These are phyloP conservation scores for Puffinus mauretanicus DNA, from an alignment of 2,113 vertebrate genomes.

Conservation along the genomic window DNA sequence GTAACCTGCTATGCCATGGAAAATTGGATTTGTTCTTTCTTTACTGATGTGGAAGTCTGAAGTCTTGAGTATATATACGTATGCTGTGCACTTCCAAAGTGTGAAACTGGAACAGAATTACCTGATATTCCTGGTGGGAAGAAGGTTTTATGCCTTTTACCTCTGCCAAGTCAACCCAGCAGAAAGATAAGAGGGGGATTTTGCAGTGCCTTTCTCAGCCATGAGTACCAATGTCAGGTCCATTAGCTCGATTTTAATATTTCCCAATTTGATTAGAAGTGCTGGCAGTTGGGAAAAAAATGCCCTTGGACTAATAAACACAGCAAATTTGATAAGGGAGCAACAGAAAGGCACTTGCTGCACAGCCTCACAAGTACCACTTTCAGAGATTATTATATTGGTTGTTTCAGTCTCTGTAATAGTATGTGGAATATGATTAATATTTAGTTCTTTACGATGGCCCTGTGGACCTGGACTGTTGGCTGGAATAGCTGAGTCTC, in stretches of 20 bases:
- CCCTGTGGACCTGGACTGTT: neutral
- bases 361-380: neutral
- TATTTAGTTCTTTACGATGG: neutral
- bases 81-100: neutral
- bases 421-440: neutral
- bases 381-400: neutral
- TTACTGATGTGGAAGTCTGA: neutral
- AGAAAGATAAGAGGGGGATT: neutral
- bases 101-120: neutral
- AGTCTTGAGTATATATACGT: neutral
- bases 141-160: neutral
- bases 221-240: neutral
- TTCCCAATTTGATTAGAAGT: neutral
- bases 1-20: neutral
- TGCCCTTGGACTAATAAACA: slow-evolving; percentile 21
- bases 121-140: neutral
- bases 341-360: neutral
- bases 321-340: neutral
- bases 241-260: neutral
- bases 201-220: neutral
- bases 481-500: neutral
- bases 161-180: neutral
- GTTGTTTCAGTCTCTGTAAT: neutral
- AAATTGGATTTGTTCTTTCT: neutral
- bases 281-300: neutral